A percentile compares a stretch with the other conserved stretches of the same genome.
phyloP scores from a whole-genome alignment of 2,888 invertebrate species.

The Drosophila sordidapex region DNA sequence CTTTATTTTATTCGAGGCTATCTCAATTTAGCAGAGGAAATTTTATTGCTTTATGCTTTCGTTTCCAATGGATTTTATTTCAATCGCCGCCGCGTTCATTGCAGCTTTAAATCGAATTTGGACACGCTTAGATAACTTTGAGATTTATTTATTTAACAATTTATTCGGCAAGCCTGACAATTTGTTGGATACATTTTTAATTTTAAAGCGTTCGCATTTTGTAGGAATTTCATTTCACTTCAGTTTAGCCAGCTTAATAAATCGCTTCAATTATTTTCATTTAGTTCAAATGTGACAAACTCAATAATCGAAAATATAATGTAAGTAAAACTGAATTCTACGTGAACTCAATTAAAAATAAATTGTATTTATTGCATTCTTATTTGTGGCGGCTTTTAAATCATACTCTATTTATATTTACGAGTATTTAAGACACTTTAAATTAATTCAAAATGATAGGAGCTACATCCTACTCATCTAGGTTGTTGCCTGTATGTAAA shows the following conservation, averaged over 20 bases:
- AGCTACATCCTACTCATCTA: neutral
- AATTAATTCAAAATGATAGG: neutral
- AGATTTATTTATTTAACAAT: constrained; percentile 75
- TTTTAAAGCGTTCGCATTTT: constrained; percentile 16
- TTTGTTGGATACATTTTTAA: constrained; percentile 52
- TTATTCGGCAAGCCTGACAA: constrained; percentile 53
- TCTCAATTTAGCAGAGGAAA: neutral
- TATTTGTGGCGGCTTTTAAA: neutral
- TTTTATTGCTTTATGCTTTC: constrained; percentile 33
- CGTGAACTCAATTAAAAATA: neutral
- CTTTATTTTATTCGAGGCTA: constrained; percentile 8
- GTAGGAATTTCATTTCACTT: neutral
- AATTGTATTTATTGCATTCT: neutral
- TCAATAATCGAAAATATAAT: neutral
- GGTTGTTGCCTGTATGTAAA: neutral
- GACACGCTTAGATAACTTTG: constrained; percentile 75
- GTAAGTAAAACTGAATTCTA: neutral
- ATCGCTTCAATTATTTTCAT: constrained; percentile 3
- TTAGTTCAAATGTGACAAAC: neutral
- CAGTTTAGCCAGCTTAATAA: neutral
- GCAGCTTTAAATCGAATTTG: constrained; percentile 72
- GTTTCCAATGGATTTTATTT: constrained; percentile 31
- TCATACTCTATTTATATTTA: neutral
- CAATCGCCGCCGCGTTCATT: constrained; percentile 47
- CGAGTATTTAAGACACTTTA: neutral